These are phyloP conservation scores for Eucriotettix oculatus DNA, from an alignment of 2,888 invertebrate genomes.

Conservation along the genomic window DNA sequence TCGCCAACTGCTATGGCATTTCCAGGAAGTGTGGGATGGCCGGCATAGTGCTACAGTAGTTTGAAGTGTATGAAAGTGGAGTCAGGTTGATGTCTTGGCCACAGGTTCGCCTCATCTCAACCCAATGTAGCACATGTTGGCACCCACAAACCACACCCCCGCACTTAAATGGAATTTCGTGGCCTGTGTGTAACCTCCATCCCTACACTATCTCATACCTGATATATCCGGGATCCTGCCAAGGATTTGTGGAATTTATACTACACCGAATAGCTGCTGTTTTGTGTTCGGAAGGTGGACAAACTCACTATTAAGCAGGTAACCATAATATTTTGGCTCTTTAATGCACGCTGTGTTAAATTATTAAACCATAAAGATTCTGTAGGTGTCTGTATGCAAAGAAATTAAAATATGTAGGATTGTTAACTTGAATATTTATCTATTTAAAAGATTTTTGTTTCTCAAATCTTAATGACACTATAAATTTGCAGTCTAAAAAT, in stretches of 20 bases:
- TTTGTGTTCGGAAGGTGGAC: not conserved
- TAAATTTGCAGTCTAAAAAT: too few relatives aligned
- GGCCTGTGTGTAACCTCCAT: not conserved
- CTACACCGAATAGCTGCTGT: not conserved
- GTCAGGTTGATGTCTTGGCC: not conserved
- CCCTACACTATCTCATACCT: not conserved
- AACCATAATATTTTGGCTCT: not conserved
- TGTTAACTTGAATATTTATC: too few relatives aligned
- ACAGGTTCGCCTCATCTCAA: not conserved
- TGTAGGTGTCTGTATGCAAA: too few relatives aligned
- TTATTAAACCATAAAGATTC: too few relatives aligned
- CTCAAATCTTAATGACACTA: too few relatives aligned
- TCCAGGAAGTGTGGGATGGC: not conserved
- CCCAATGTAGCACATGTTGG: not conserved
- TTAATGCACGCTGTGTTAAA: not conserved
- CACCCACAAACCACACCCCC: not conserved
- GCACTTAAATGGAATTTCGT: not conserved
- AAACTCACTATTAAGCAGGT: not conserved
- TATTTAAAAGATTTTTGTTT: too few relatives aligned
- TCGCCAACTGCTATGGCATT: not conserved
- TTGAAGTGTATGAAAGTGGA: not conserved
- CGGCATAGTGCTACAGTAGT: not conserved
- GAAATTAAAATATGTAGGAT: too few relatives aligned
- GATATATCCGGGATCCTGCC: not conserved
- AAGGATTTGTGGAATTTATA: not conserved